Base-by-base conservation (phyloP, 2,888 invertebrate species). In the Ochropleura plecta region DNA sequence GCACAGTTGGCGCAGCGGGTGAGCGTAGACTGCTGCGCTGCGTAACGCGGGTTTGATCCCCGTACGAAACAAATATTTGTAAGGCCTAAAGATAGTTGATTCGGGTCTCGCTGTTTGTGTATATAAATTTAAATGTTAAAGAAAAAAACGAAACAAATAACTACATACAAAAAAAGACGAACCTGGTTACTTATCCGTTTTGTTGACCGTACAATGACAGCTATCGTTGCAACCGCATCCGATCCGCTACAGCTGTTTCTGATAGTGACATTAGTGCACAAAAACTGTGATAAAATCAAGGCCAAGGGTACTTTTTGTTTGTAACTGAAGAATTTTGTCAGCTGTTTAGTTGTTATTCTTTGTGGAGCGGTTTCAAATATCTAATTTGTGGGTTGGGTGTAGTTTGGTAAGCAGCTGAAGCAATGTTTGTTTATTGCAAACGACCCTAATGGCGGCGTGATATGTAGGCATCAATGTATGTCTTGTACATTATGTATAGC, bases 231-330 rank as follows among this genome's bases (percentile, higher is more conserved):
- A 69, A 70, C 71, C 60, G 64, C 80, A 85, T 85, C 74, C 44
- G 72, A 70, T 83, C 12, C 70, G 70, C 53, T 78, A 66, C 81
- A 83, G 72, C 82, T 83, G 75, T 78, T 76, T 76, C 64, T 64
- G 73, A 80, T 30, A 63, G 53, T 83, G 78, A 78, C 71, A 60
- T 85, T 75, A 81, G 73, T 40, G 20, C 0, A 55, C 51, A 80
- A 82, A 82, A 84, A 84, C 70, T 40, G 14, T 42, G 51, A 20
- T 70, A 76, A 70, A 30, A 30, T 30, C 79, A 84, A 84, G 76
- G 84, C 66, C 79, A 79, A 67, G 69, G 66, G 71, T 62, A 71
- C 3, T 82, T 74, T 82, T 82, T 78, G 44, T 67, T 42, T 46
- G 40, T 16, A 42, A 40, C 42, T 69, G 51, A n/a, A 64, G 30